Conservation (phyloP, 2,797 vertebrate species). For the Kryptopterus vitreolus region DNA sequence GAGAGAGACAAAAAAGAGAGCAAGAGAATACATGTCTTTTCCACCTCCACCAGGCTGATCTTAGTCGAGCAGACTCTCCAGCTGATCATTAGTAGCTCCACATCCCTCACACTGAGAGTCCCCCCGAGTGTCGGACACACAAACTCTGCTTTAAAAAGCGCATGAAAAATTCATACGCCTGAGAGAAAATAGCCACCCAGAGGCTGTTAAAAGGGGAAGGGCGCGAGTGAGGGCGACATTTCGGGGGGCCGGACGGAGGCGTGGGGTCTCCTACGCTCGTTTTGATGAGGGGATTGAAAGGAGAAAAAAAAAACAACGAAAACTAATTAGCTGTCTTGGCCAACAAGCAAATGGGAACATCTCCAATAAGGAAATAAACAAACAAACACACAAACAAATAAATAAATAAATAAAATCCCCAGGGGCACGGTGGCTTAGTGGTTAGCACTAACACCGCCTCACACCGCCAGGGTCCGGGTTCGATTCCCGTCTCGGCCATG, state of each 20-base stretch:
- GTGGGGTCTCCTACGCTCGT: not conserved
- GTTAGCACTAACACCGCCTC: too few relatives aligned
- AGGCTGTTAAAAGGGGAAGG: constrained; percentile 62
- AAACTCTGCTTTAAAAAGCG: constrained; percentile 48
- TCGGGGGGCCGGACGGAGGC: not conserved
- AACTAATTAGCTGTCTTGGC: not conserved
- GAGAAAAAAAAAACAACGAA: too few relatives aligned
- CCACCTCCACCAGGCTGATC: constrained; percentile 43
- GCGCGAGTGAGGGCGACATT: constrained; percentile 38
- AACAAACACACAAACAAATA: not conserved
- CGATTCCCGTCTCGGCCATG: too few relatives aligned
- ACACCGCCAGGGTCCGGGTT: too few relatives aligned
- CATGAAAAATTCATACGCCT: constrained; percentile 65
- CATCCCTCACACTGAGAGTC: constrained; percentile 54
- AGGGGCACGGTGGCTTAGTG: too few relatives aligned
- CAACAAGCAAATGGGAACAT: constrained; percentile 37
- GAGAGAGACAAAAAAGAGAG: constrained; percentile 26
- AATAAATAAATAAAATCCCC: too few relatives aligned
- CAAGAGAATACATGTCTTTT: constrained; percentile 9
- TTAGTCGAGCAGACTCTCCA: constrained; percentile 39
- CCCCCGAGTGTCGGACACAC: constrained; percentile 48
- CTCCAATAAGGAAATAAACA: not conserved
- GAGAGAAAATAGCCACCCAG: constrained; percentile 54
- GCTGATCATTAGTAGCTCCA: constrained; percentile 62
- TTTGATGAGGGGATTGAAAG: constrained; percentile 27